These are phyloP conservation scores for Cataglyphis livida DNA, from an alignment of 2,888 invertebrate species.

Conservation along the genomic window DNA sequence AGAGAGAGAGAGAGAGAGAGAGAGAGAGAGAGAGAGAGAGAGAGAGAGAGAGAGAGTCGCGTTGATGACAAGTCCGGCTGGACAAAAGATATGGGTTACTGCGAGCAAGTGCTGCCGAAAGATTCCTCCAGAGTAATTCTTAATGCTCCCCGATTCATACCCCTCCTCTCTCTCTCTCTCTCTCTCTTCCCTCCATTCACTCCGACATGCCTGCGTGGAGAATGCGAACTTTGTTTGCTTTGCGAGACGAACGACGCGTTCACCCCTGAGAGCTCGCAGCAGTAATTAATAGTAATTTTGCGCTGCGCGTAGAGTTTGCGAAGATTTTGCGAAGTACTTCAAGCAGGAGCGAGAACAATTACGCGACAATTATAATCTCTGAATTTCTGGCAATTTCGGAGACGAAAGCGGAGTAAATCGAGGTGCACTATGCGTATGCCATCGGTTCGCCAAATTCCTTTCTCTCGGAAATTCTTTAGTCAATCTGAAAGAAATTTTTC, in stretches of 20 bases:
- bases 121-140: conserved; percentile 45
- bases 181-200: not conserved
- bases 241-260: conserved; percentile 9
- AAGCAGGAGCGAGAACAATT: conserved; percentile 33
- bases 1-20: conserved; percentile 33
- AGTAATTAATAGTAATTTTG: conserved; percentile 47
- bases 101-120: conserved; percentile 59
- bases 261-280: conserved; percentile 5
- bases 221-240: conserved; percentile 24
- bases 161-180: too few relatives aligned
- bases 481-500: not conserved
- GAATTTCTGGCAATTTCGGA: conserved; percentile 5
- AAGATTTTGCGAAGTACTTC: conserved; percentile 35
- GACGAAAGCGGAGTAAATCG: conserved; percentile 11
- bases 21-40: conserved; percentile 37
- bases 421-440: not conserved
- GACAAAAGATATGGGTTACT: conserved; percentile 68
- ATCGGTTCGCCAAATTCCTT: not conserved
- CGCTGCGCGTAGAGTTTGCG: conserved; percentile 25
- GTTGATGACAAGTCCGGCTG: conserved; percentile 12
- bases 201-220: conserved; percentile 4
- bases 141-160: not conserved
- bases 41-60: conserved; percentile 33
- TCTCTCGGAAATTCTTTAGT: not conserved
- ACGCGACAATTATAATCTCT: conserved; percentile 38